phyloP scores from a whole-genome alignment of 2,113 vertebrate species.

The Sciurus niger region DNA sequence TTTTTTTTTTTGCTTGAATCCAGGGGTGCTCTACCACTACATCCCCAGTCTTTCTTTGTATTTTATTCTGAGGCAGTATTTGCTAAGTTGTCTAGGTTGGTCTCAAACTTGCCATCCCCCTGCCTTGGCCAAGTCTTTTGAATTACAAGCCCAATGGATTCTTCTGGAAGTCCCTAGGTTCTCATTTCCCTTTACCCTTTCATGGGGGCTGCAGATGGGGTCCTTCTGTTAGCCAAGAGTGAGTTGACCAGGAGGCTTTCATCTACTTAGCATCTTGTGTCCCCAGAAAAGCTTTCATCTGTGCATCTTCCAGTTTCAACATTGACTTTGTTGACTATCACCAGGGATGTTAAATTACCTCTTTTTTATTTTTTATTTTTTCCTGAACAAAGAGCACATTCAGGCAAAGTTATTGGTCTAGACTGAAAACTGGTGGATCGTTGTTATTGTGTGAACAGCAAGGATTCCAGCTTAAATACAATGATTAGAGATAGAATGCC shows the following conservation, averaged over 20 bases:
- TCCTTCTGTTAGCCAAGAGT: conserved; percentile 66
- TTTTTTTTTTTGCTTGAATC: no score
- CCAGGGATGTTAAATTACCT: conserved; percentile 73
- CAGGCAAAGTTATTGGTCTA: conserved; percentile 78
- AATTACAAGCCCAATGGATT: not conserved
- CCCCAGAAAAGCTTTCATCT: conserved; percentile 66
- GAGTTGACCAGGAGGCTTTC: conserved; percentile 69
- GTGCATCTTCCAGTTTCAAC: conserved; percentile 53
- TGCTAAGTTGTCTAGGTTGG: no score
- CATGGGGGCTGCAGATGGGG: not conserved
- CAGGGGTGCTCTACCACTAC: no score
- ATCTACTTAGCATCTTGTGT: not conserved
- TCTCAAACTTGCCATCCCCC: no score
- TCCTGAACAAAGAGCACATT: conserved; percentile 76
- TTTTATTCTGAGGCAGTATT: no score
- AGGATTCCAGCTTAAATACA: conserved; percentile 71
- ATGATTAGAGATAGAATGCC: conserved; percentile 74
- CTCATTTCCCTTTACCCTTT: conserved; percentile 19
- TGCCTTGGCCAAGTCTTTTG: no score
- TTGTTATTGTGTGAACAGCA: conserved; percentile 71
- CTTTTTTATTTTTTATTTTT: not conserved
- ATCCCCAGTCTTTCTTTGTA: no score
- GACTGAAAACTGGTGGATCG: conserved; percentile 71
- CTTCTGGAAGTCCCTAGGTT: not conserved
- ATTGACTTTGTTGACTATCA: conserved; percentile 58